These are phyloP conservation scores for Liolophura sinensis DNA, from an alignment of 1,140 invertebrate genomes.

Conservation along the genomic window DNA sequence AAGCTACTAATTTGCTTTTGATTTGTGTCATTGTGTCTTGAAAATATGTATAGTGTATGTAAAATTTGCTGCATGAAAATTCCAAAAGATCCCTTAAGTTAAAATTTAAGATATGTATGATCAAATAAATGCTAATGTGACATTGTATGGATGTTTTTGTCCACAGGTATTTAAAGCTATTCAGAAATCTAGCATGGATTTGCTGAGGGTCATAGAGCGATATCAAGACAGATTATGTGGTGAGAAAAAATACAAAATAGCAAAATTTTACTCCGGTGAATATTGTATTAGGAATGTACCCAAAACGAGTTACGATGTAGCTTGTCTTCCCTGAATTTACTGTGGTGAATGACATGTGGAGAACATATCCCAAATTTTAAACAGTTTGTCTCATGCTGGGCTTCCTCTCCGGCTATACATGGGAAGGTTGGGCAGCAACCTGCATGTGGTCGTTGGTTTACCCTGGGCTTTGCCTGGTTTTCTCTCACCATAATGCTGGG, in stretches of 20 bases:
- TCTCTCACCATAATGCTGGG: too few species aligned
- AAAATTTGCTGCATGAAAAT: background rate
- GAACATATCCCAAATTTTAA: background rate
- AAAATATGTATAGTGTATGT: background rate
- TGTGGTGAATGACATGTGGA: background rate
- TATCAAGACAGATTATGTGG: slow-evolving; percentile 93
- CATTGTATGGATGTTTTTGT: background rate
- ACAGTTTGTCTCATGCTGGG: too few species aligned
- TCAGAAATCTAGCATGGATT: slow-evolving; percentile 84
- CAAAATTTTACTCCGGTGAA: too few species aligned
- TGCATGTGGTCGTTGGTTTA: too few species aligned
- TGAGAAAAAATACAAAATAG: slow-evolving; percentile 45
- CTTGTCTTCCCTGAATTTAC: too few species aligned
- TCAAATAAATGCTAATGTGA: background rate
- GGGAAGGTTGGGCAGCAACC: too few species aligned
- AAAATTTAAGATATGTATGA: background rate
- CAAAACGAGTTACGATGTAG: too few species aligned
- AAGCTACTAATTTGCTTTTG: too few species aligned
- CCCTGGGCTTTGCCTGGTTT: too few species aligned
- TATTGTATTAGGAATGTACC: too few species aligned
- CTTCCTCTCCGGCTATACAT: too few species aligned
- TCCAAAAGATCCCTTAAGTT: background rate
- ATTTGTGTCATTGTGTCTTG: background rate
- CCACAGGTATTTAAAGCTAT: slow-evolving; percentile 86
- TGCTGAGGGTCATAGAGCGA: slow-evolving; percentile 88